phyloP scores from a whole-genome alignment of 1,140 invertebrate species.

The Sycophaga agraensis region DNA sequence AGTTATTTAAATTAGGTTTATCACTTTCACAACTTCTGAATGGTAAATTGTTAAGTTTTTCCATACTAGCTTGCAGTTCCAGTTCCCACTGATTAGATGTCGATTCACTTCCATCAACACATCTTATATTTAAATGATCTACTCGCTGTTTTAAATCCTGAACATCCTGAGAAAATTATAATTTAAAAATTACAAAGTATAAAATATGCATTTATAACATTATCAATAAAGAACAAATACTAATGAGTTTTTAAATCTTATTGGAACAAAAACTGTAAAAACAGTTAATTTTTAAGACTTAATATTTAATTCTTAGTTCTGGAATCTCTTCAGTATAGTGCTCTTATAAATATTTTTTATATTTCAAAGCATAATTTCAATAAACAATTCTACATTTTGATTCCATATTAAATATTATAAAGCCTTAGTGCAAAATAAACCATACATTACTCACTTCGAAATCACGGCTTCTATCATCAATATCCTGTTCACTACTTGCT shows the following conservation, averaged over 20 bases:
- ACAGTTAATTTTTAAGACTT: too few relatives aligned
- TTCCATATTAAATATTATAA: conserved; percentile 14
- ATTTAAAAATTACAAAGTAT: too few relatives aligned
- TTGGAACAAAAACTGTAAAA: too few relatives aligned
- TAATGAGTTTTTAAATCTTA: too few relatives aligned
- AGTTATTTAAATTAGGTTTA: conserved; percentile 23
- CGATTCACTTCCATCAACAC: conserved; percentile 52
- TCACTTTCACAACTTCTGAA: conserved; percentile 30
- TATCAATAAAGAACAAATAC: too few relatives aligned
- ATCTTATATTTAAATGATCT: conserved; percentile 46
- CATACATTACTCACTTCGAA: conserved; percentile 44
- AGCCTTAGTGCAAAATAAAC: too few relatives aligned
- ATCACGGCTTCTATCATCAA: conserved; percentile 42
- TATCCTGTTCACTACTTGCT: conserved; percentile 41
- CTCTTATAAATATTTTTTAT: too few relatives aligned
- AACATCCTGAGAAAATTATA: conserved; percentile 37
- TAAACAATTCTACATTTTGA: too few relatives aligned
- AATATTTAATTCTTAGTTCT: too few relatives aligned
- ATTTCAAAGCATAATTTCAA: too few relatives aligned
- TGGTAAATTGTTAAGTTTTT: conserved; percentile 46
- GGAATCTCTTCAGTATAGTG: too few relatives aligned
- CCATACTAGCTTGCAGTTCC: conserved; percentile 47
- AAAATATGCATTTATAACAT: too few relatives aligned
- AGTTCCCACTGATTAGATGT: conserved; percentile 52
- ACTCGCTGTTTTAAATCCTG: conserved; percentile 36